phyloP scores from a whole-genome alignment of 2,113 vertebrate species.

The Mixornis gularis region DNA sequence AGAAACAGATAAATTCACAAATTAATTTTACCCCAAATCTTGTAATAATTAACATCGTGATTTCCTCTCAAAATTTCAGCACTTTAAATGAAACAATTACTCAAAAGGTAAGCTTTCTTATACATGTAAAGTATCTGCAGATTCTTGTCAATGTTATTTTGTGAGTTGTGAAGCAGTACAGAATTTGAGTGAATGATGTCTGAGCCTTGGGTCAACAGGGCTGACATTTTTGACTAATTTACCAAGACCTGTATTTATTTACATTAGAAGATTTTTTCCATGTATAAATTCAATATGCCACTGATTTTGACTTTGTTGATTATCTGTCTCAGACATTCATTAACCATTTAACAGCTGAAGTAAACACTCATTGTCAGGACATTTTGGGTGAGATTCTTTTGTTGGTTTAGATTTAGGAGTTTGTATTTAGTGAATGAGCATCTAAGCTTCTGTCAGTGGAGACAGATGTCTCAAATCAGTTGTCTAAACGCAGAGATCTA shows the following conservation, averaged over 20 bases:
- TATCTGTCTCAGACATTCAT: background rate
- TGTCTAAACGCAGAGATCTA: background rate
- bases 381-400: background rate
- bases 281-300: background rate
- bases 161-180: background rate
- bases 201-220: background rate
- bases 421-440: background rate
- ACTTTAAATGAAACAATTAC: background rate
- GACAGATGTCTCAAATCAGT: background rate
- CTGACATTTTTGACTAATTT: background rate
- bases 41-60: background rate
- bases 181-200: background rate
- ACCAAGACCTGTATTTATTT: background rate
- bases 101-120: background rate
- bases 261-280: background rate
- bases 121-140: background rate
- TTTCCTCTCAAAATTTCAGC: background rate
- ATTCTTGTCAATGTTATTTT: background rate
- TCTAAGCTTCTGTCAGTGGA: background rate
- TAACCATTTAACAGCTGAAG: background rate
- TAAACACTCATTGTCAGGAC: background rate
- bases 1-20: background rate
- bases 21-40: background rate
- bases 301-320: background rate
- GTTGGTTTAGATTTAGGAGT: background rate